Evolutionary conservation across 2,113 vertebrate species (phyloP).

Genomic region (Brachionichthys hirsutus): DNA sequence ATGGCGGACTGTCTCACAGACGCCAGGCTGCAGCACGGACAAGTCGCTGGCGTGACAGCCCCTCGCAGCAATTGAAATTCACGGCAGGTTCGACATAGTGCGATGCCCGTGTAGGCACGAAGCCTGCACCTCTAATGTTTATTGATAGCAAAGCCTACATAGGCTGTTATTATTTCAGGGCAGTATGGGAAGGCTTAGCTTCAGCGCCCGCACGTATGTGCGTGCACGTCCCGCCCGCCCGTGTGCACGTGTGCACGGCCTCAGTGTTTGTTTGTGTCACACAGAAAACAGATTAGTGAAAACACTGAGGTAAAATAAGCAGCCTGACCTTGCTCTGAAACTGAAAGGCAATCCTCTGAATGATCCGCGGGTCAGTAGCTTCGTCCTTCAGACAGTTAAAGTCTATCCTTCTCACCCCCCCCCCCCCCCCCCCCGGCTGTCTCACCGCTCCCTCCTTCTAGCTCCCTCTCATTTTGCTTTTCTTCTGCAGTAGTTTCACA

Average conservation of each 20-base stretch:
- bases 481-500: conserved; percentile 41
- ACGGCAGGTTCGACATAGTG: conserved; percentile 57
- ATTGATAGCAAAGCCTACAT: conserved; percentile 72
- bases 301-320: conserved; percentile 82
- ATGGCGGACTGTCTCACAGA: conserved; percentile 18
- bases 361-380: conserved; percentile 80
- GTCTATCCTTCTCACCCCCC: conserved; percentile 74
- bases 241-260: conserved; percentile 24
- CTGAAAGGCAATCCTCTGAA: conserved; percentile 82
- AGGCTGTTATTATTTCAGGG: conserved; percentile 68
- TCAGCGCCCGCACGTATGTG: conserved; percentile 43
- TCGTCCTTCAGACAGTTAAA: conserved; percentile 83
- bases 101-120: conserved; percentile 65
- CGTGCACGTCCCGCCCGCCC: conserved; percentile 33
- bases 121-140: conserved; percentile 69
- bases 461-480: conserved; percentile 34
- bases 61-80: conserved; percentile 66
- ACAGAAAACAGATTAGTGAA: conserved; percentile 81
- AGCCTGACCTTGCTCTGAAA: conserved; percentile 80
- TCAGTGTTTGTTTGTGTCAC: conserved; percentile 74
- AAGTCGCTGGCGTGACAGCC: conserved; percentile 38
- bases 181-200: conserved; percentile 64
- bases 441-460: conserved; percentile 41
- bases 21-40: conserved; percentile 58
- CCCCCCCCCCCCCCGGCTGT: conserved; percentile 39